Percentiles rank a stretch among this genome's conserved stretches.
These are phyloP conservation scores for Rhodeus uyekii DNA, from an alignment of 2,797 vertebrate genomes.

Conservation along the genomic window DNA sequence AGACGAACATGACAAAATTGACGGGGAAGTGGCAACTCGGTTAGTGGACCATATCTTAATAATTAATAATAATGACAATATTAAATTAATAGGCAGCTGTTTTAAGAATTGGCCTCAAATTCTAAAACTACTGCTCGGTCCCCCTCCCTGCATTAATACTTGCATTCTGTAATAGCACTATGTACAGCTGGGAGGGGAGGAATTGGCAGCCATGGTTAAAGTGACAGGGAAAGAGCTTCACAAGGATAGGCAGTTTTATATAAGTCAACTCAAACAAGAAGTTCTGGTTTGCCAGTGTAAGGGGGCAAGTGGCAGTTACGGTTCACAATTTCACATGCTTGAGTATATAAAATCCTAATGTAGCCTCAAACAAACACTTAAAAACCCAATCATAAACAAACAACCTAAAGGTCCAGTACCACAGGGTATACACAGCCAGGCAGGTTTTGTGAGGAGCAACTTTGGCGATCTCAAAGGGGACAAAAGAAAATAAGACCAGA, in stretches of 20 bases:
- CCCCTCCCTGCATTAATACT: slow-evolving; percentile 55
- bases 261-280: slow-evolving; percentile 31
- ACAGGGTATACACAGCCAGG: slow-evolving; percentile 46
- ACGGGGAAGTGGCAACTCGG: slow-evolving; percentile 82
- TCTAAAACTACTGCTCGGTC: slow-evolving; percentile 50
- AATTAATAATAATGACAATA: slow-evolving; percentile 67
- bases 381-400: slow-evolving; percentile 42
- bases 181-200: slow-evolving; percentile 42
- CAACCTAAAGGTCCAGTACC: slow-evolving; percentile 5
- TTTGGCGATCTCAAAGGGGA: slow-evolving; percentile 43
- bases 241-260: slow-evolving; percentile 50
- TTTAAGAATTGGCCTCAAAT: slow-evolving; percentile 44
- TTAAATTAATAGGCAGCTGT: slow-evolving; percentile 44
- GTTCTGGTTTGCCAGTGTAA: slow-evolving; percentile 29
- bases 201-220: slow-evolving; percentile 52
- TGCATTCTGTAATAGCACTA: slow-evolving; percentile 54
- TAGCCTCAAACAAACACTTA: slow-evolving; percentile 49
- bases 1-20: slow-evolving; percentile 78
- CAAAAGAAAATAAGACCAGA: slow-evolving; percentile 1
- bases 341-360: slow-evolving; percentile 51
- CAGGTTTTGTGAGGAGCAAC: slow-evolving; percentile 38
- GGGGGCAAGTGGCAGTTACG: slow-evolving; percentile 47
- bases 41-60: slow-evolving; percentile 68
- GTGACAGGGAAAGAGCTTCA: slow-evolving; percentile 45
- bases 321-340: slow-evolving; percentile 48